Conservation (phyloP, 1,140 invertebrate genomes). For the Pollicipes pollicipes region DNA sequence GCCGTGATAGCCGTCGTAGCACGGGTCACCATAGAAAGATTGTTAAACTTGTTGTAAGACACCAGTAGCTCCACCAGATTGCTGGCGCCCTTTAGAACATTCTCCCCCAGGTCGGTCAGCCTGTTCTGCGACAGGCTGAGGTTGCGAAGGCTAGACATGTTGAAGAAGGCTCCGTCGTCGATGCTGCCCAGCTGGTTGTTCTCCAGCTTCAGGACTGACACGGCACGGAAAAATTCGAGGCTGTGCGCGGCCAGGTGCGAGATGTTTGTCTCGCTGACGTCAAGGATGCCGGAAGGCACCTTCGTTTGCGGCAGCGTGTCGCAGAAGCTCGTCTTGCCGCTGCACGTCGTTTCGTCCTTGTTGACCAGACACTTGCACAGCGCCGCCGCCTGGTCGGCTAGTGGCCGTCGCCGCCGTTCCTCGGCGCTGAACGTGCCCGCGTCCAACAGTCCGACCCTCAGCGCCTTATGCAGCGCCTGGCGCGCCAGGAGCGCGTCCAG, state of each 20-base stretch:
- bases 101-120: neutral
- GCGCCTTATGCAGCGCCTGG: too few species aligned
- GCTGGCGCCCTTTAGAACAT: neutral
- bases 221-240: neutral
- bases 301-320: neutral
- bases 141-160: neutral
- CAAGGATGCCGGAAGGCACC: neutral
- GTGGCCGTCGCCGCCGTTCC: neutral
- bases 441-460: neutral
- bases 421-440: neutral
- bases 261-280: neutral
- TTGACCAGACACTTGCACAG: neutral
- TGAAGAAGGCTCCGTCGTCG: neutral
- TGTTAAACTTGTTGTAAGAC: neutral
- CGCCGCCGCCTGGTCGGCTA: neutral
- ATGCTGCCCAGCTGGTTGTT: neutral
- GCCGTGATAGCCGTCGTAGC: neutral
- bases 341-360: neutral
- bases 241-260: neutral
- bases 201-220: neutral
- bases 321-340: neutral
- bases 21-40: neutral
- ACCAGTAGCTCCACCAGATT: neutral
- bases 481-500: too few species aligned
- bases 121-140: neutral